Evolutionary conservation across 2,888 invertebrate species (phyloP), one percentile per base, ranked within the genome.

Genomic region (Sympetrum striolatum): DNA sequence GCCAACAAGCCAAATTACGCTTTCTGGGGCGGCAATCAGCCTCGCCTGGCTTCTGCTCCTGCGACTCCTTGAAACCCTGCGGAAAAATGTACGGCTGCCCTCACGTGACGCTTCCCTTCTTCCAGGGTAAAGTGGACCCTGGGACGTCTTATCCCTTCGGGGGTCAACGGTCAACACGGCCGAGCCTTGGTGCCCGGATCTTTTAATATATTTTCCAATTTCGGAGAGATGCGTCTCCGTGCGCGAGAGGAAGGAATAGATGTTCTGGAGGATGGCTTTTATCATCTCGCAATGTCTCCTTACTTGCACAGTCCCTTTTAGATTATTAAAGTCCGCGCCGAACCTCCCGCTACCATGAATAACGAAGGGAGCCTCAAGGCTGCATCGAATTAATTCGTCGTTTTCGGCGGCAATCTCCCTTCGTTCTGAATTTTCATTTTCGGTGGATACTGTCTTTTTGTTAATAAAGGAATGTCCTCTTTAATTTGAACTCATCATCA

Each of bases 1-100:
- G 86, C 60, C 86, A 58, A 64, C 86, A 60, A 25, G 86, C 86
- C 60, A 86, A 86, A 86, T 86, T 86, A 86, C 86, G 86, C 86
- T 48, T 58, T 31, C 86, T 86, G 35, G 86, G 86, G 60, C 60
- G 37, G 86, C 86, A 86, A 86, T 86, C 86, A 86, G 25, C 10
- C 44, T 31, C 6, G 22, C 73, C 73, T 8, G 12, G 73, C 31
- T 73, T 25, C 31, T 31, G 73, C 73, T 73, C 31, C 73, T 73
- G 14, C 73, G 73, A 73, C 31, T 73, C 25, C 31, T 73, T 31
- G 73, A 31, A 73, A 53, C 53, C 73, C 73, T 73, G 14, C 25
- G 73, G 31, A 31, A 73, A 73, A 73, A 73, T 31, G 25, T 73
- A 31, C 25, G 31, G 73, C 14, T 73, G 25, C 73, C 73, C 25